These are phyloP conservation scores for Dorcus hopei DNA, from an alignment of 2,888 invertebrate genomes.

Conservation along the genomic window DNA sequence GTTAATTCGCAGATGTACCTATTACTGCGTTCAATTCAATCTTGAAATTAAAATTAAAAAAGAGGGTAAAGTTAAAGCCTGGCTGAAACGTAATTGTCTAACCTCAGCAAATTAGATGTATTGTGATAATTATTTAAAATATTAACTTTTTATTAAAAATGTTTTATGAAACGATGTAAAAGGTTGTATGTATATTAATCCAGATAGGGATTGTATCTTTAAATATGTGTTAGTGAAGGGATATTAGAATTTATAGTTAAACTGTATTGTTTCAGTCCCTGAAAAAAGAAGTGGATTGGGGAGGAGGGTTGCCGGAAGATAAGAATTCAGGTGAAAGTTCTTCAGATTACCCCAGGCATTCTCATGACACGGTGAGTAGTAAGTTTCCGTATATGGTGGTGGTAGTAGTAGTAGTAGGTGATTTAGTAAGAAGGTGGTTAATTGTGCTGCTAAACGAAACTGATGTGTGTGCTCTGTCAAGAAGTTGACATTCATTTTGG, in stretches of 20 bases:
- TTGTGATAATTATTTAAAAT: too few relatives aligned
- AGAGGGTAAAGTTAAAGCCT: too few relatives aligned
- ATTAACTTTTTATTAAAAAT: too few relatives aligned
- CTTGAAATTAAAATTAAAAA: too few relatives aligned
- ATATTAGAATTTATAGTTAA: background rate
- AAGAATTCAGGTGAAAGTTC: slow-evolving; percentile 73
- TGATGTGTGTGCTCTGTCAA: slow-evolving; percentile 58
- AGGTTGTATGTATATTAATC: too few relatives aligned
- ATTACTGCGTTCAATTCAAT: too few relatives aligned
- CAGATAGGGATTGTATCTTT: too few relatives aligned
- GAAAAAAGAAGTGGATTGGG: slow-evolving; percentile 88
- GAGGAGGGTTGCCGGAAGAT: slow-evolving; percentile 68
- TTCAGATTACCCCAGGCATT: slow-evolving; percentile 71
- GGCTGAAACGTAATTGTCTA: too few relatives aligned
- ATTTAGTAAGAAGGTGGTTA: background rate
- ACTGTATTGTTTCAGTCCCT: slow-evolving; percentile 66
- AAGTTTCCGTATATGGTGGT: background rate
- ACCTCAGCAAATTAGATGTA: too few relatives aligned
- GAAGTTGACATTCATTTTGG: slow-evolving; percentile 95
- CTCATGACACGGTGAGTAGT: slow-evolving; percentile 77
- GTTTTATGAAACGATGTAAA: too few relatives aligned
- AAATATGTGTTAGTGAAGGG: too few relatives aligned
- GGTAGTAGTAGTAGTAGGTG: background rate
- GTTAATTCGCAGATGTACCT: too few relatives aligned
- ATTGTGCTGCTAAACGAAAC: slow-evolving; percentile 11